These are phyloP conservation scores for Arctopsyche grandis DNA, from an alignment of 1,140 invertebrate species.

Conservation along the genomic window DNA sequence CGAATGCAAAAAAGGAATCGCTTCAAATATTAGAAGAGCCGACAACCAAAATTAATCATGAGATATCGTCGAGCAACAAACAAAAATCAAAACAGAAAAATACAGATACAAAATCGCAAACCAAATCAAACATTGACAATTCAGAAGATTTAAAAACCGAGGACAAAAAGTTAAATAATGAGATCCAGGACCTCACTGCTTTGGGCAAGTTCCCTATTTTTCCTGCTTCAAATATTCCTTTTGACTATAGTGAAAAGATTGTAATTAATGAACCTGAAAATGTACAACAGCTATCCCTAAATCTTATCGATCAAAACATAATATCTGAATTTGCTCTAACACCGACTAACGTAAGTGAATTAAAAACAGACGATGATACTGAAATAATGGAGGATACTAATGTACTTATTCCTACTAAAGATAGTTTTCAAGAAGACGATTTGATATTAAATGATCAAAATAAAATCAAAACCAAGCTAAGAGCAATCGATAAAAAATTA, in stretches of 20 bases:
- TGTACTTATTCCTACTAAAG: not conserved
- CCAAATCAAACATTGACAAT: not conserved
- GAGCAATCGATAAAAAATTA: slow-evolving; percentile 22
- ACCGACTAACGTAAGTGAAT: slow-evolving; percentile 15
- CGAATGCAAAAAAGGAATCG: not conserved
- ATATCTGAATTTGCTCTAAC: slow-evolving; percentile 36
- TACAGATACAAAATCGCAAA: not conserved
- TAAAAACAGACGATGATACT: not conserved
- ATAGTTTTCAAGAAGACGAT: not conserved
- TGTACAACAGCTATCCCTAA: slow-evolving; percentile 7
- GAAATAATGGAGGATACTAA: not conserved
- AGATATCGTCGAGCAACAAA: slow-evolving; percentile 15
- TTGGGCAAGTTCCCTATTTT: too few relatives aligned
- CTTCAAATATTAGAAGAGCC: not conserved
- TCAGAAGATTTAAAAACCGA: not conserved
- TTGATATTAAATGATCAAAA: slow-evolving; percentile 15
- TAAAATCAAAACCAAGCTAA: slow-evolving; percentile 43
- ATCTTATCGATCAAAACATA: slow-evolving; percentile 10
- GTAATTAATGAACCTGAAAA: slow-evolving; percentile 27
- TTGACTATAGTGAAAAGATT: slow-evolving; percentile 14
- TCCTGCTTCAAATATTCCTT: not conserved
- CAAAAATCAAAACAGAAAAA: not conserved
- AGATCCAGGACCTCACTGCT: not conserved
- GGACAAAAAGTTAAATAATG: not conserved
- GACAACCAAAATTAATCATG: not conserved